Base-by-base conservation (phyloP, 2,888 invertebrate genomes). In the Anagyrus pseudococci region DNA sequence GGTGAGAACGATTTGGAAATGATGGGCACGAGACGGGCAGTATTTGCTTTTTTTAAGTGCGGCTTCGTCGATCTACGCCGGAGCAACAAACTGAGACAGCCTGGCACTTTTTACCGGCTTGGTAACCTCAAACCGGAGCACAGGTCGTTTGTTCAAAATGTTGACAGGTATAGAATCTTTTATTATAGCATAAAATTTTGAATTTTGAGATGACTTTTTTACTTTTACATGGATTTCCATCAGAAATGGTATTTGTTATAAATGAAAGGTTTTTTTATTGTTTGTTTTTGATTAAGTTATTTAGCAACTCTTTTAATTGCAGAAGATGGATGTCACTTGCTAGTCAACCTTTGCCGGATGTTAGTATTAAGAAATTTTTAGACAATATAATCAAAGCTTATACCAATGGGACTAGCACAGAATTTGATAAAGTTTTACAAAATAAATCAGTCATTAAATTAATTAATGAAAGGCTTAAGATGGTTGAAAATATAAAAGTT, bases 401-500 rank as follows among this genome's bases (percentile, higher is more conserved):
- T 50, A 60, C 55, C 4, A 58, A 57, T 25, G 49, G 57, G 0
- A 10, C 58, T 1, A 52, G 20, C 26, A 25, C 64, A 52, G 46
- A 67, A 52, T 50, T 68, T 71, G 37, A 49, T 44, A 23, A 43
- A 41, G n/a, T 72, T 22, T 40, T 70, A 8, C 52, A 68, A 15
- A 23, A 54, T 40, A 23, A 48, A 4, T 50, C 67, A 46, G 29
- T 70, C 15, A 8, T 48, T 6, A 13, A 8, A 33, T 82, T 87
- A 7, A 76, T 91, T 6, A 84, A 88, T 52, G 82, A 87, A 70
- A 84, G 89, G 68, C 82, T 85, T 44, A 75, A 80, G 4, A 73
- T 90, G 23, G 79, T 85, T 43, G 85, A 87, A 20, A 89, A 87
- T 73, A 84, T 91, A 8, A 82, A 84, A 19, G 86, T 84, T 33